These are phyloP conservation scores for Drosophila multiciliata DNA, from an alignment of 2,888 invertebrate genomes.

Conservation along the genomic window DNA sequence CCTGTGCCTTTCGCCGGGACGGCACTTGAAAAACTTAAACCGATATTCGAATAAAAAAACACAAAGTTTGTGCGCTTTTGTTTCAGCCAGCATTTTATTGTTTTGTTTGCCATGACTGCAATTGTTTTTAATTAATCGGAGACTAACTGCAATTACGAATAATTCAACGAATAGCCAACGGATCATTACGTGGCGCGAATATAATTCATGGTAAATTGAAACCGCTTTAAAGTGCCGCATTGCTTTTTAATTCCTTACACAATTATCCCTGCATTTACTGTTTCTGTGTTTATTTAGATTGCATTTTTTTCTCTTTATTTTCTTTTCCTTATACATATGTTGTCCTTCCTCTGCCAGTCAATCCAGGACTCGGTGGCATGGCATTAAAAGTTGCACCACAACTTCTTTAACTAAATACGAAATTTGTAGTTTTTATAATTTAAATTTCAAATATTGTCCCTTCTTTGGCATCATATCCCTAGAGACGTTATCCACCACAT, in stretches of 20 bases:
- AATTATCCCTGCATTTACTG: conserved; percentile 27
- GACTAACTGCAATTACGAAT: conserved; percentile 28
- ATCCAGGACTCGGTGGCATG: conserved; percentile 27
- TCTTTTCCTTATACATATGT: conserved; percentile 32
- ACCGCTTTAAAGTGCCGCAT: conserved; percentile 45
- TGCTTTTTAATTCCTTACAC: conserved; percentile 36
- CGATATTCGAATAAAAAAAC: conserved; percentile 18
- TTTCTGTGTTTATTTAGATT: conserved; percentile 19
- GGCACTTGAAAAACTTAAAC: conserved; percentile 21
- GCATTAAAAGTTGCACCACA: conserved; percentile 36
- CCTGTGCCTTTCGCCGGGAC: conserved; percentile 1
- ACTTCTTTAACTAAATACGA: conserved; percentile 51
- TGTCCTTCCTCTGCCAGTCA: conserved; percentile 35
- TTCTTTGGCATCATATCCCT: conserved; percentile 10
- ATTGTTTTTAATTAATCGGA: conserved; percentile 37
- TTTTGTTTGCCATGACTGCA: conserved; percentile 6
- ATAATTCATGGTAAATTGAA: conserved; percentile 3
- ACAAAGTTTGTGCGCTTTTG: conserved; percentile 12
- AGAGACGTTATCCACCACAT: neutral
- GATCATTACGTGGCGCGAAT: conserved; percentile 16
- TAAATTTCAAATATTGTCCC: conserved; percentile 36
- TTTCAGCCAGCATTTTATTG: neutral
- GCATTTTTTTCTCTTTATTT: conserved; percentile 9
- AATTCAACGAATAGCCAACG: conserved; percentile 15
- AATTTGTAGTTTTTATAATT: conserved; percentile 55